These are phyloP conservation scores for Channa maculata DNA, from an alignment of 2,113 vertebrate genomes.

Conservation along the genomic window DNA sequence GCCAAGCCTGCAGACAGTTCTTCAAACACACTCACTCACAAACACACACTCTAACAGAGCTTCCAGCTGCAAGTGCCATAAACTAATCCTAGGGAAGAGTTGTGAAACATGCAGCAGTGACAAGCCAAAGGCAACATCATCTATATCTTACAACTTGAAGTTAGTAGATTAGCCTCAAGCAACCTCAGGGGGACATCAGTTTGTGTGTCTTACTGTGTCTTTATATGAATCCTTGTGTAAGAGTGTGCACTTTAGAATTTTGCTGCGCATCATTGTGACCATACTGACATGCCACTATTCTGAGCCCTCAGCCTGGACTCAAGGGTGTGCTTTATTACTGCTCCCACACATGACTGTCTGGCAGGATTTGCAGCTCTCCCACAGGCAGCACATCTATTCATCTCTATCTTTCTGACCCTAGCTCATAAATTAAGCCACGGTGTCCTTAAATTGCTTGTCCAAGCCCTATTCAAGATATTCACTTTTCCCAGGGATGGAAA, in stretches of 20 bases:
- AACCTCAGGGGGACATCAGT: slow-evolving; percentile 28
- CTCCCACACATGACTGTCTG: slow-evolving; percentile 56
- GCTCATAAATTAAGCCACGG: slow-evolving; percentile 75
- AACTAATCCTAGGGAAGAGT: slow-evolving; percentile 54
- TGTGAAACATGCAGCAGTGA: slow-evolving; percentile 66
- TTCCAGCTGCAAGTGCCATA: slow-evolving; percentile 57
- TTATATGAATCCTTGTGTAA: slow-evolving; percentile 23
- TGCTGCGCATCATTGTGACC: slow-evolving; percentile 4
- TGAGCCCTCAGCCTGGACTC: slow-evolving; percentile 35
- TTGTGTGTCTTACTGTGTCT: slow-evolving; percentile 7
- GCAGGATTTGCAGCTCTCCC: slow-evolving; percentile 52
- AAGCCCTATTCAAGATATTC: slow-evolving; percentile 63
- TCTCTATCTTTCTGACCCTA: slow-evolving; percentile 61
- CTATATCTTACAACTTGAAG: slow-evolving; percentile 53
- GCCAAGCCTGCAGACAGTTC: slow-evolving; percentile 2
- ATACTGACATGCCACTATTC: slow-evolving; percentile 23
- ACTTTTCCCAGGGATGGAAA: slow-evolving; percentile 71
- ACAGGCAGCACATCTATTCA: slow-evolving; percentile 67
- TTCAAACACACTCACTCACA: slow-evolving; percentile 10
- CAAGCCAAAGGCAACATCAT: slow-evolving; percentile 71
- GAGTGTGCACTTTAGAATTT: slow-evolving; percentile 9
- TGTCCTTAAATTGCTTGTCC: slow-evolving; percentile 65
- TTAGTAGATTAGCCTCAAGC: slow-evolving; percentile 55
- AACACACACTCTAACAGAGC: slow-evolving; percentile 28
- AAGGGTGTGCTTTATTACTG: slow-evolving; percentile 49